Conservation (phyloP, 2,113 vertebrate genomes). For the Coracopsis vasa region DNA sequence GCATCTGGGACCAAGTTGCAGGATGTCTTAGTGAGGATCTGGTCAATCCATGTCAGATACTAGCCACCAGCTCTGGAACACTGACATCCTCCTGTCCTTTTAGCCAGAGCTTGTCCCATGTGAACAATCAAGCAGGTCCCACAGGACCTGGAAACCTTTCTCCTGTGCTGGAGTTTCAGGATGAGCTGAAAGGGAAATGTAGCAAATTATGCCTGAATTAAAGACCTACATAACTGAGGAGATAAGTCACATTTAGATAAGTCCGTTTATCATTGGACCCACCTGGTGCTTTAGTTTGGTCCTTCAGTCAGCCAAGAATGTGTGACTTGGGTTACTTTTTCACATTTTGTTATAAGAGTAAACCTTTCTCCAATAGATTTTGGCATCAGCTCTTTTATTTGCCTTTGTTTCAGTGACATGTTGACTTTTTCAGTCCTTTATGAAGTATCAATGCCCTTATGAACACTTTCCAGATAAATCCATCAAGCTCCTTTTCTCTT, state of each 20-base stretch:
- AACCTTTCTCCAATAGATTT: neutral
- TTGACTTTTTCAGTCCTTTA: neutral
- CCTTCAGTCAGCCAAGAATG: neutral
- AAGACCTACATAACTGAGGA: neutral
- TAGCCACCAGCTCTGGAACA: neutral
- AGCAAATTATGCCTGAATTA: neutral
- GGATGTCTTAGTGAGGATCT: neutral
- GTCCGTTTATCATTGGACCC: neutral
- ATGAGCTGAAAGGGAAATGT: neutral
- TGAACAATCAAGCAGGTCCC: neutral
- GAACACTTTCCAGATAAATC: neutral
- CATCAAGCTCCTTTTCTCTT: constrained; percentile 12
- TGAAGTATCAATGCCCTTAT: neutral
- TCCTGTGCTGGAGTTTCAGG: neutral
- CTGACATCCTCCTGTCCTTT: neutral
- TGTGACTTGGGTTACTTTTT: neutral
- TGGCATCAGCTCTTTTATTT: neutral
- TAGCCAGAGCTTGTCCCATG: neutral
- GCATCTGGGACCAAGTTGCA: neutral
- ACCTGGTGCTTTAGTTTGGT: neutral
- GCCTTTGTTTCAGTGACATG: neutral
- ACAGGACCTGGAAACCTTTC: neutral
- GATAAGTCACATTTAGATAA: neutral
- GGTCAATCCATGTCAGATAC: neutral
- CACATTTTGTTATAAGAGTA: neutral